phyloP scores from a whole-genome alignment of 2,797 vertebrate genomes.

The Balearica regulorum region DNA sequence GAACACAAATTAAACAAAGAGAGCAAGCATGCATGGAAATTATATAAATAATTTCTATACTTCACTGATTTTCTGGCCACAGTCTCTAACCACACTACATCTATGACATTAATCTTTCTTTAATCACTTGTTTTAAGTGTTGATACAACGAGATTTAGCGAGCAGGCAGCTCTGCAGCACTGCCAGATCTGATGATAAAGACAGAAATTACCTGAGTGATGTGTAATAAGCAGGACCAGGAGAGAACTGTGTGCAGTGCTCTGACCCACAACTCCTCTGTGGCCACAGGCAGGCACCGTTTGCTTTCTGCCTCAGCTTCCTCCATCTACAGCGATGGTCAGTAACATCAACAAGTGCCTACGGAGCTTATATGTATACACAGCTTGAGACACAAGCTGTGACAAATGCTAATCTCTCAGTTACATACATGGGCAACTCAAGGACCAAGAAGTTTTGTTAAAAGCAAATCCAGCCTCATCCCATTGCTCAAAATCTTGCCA shows the following conservation, averaged over 20 bases:
- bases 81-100: neutral
- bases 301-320: neutral
- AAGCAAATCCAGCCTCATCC: neutral
- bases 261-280: neutral
- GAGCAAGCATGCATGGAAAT: neutral
- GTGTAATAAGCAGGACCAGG: neutral
- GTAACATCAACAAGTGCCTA: neutral
- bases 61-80: neutral
- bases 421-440: neutral
- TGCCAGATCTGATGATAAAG: neutral
- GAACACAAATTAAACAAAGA: neutral
- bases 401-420: neutral
- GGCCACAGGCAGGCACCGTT: neutral
- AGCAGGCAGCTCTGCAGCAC: neutral
- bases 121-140: neutral
- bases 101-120: neutral
- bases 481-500: neutral
- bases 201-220: neutral
- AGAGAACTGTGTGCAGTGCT: neutral
- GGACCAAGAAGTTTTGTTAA: neutral
- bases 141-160: neutral
- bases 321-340: accelerated
- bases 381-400: neutral
- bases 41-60: neutral
- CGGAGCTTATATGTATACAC: accelerated